A percentile compares a stretch with the other conserved stretches of the same genome.
phyloP scores from a whole-genome alignment of 2,888 invertebrate genomes.

The Ariolimax columbianus region DNA sequence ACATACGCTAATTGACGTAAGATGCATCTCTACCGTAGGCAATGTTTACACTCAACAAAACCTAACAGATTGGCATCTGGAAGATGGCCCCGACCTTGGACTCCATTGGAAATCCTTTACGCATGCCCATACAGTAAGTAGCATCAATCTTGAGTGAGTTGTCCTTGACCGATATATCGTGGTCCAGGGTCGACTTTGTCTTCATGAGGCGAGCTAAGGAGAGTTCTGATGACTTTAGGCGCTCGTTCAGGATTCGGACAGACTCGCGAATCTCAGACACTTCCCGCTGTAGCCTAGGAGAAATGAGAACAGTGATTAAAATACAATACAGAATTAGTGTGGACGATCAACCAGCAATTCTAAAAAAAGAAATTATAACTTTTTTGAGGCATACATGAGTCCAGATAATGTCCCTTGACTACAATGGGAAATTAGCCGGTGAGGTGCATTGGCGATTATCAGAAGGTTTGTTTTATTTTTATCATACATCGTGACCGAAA shows the following conservation, averaged over 20 bases:
- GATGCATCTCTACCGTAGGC: too few species aligned
- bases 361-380: background rate
- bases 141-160: constrained; percentile 93
- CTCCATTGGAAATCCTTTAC: constrained; percentile 89
- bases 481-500: too few species aligned
- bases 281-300: constrained; percentile 90
- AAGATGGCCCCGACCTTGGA: constrained; percentile 78
- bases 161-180: constrained; percentile 90
- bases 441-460: too few species aligned
- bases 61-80: constrained; percentile 74
- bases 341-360: background rate
- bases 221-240: constrained; percentile 83
- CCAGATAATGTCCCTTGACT: too few species aligned
- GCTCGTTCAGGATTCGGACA: constrained; percentile 88
- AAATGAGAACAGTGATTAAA: too few species aligned
- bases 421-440: too few species aligned
- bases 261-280: constrained; percentile 90
- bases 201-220: constrained; percentile 83
- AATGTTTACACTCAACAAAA: too few species aligned
- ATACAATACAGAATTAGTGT: too few species aligned
- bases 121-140: constrained; percentile 93
- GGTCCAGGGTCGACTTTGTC: constrained; percentile 89
- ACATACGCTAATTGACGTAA: too few species aligned
- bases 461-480: too few species aligned
- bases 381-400: too few species aligned